phyloP scores from a whole-genome alignment of 2,888 invertebrate species.

The Drosophila quinaria region DNA sequence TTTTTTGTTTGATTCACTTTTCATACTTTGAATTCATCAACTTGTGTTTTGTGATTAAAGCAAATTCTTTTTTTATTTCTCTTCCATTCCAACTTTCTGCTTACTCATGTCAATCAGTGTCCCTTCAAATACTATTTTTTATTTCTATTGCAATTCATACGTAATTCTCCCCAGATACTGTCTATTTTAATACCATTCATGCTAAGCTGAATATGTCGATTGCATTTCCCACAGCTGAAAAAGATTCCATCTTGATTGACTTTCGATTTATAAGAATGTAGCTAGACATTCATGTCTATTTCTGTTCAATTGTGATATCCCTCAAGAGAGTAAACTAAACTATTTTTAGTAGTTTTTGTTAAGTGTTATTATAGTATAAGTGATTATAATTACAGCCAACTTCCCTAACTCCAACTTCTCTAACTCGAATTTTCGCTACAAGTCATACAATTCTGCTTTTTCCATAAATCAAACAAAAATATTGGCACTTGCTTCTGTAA shows the following conservation, averaged over 20 bases:
- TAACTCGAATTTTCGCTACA: too few species aligned
- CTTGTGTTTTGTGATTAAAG: not conserved
- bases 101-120: slow-evolving; percentile 38
- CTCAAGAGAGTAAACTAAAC: too few species aligned
- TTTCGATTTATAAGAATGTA: slow-evolving; percentile 8
- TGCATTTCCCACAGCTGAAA: slow-evolving; percentile 5
- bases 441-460: too few species aligned
- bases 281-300: not conserved
- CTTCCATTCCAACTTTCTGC: not conserved
- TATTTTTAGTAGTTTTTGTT: too few species aligned
- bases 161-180: not conserved
- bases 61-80: not conserved
- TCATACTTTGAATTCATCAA: slow-evolving; percentile 26
- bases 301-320: not conserved
- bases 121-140: slow-evolving; percentile 5
- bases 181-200: slow-evolving; percentile 1
- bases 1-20: slow-evolving; percentile 26
- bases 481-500: too few species aligned
- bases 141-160: slow-evolving; percentile 16
- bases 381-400: too few species aligned
- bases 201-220: not conserved
- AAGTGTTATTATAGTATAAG: too few species aligned
- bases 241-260: slow-evolving; percentile 10
- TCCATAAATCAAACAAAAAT: too few species aligned
- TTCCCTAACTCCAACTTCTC: too few species aligned